Evolutionary conservation across 2,797 vertebrate genomes (phyloP), one percentile per base, ranked within the genome.

Genomic region (Hoplostethus mediterraneus): DNA sequence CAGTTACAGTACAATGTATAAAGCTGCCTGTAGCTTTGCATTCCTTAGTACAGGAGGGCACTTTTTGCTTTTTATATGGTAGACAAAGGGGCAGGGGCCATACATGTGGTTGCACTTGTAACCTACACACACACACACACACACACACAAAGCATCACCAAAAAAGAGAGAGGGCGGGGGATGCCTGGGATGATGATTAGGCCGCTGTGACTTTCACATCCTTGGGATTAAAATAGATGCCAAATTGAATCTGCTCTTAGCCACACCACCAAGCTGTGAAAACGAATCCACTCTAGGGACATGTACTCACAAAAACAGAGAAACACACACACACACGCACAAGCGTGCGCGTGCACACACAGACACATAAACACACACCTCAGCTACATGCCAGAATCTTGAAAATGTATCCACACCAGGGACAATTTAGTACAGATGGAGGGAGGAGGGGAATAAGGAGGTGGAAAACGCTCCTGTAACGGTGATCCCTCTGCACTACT

Each of bases 351-450:
- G 28, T 28, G 28, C 36, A 54, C 47, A 5, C 21, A 40, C 31
- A 52, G 14, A 25, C n/a, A n/a, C 16, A 42, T 14, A 10, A 36
- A 55, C 51, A 30, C 60, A 62, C 30, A 8, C 51, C 71, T 73
- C 64, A 70, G 83, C 83, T 73, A 74, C 84, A 81, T 80, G 73
- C 71, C 84, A 79, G 74, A 80, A 75, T 75, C 71, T 56, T 86
- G 85, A 81, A 90, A 92, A 86, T 54, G 67, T 71, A 88, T 90
- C 86, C 83, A 75, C 84, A 80, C 87, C 62, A 71, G 83, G 84
- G 89, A 83, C 75, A 70, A 68, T 86, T 86, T 88, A 79, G 67
- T 71, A 9, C 81, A 80, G 75, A 84, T 81, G 79, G 78, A 78
- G 67, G 67, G 80, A 62, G 77, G 71, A 73, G 63, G 67, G 48